phyloP scores from a whole-genome alignment of 2,113 vertebrate genomes.

The Phainopepla nitens region DNA sequence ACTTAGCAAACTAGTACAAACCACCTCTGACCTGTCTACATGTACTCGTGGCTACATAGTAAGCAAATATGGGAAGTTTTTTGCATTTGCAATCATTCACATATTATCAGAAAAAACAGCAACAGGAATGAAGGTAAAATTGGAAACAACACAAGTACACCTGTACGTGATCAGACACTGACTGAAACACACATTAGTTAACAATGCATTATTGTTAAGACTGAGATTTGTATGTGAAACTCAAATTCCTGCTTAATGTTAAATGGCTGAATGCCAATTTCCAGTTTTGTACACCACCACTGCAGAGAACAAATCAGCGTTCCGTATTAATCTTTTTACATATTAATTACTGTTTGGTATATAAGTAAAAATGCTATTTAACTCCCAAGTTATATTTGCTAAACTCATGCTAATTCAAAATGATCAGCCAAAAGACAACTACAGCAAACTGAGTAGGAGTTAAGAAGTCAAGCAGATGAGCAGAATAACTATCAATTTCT shows the following conservation, averaged over 20 bases:
- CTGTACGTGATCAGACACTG: fast-evolving
- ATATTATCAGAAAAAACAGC: neutral
- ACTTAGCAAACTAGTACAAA: neutral
- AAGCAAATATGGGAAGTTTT: neutral
- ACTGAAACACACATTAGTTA: neutral
- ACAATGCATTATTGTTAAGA: neutral
- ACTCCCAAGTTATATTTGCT: neutral
- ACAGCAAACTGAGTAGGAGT: neutral
- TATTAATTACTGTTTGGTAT: neutral
- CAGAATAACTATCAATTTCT: neutral
- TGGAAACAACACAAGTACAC: neutral
- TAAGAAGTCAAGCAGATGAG: neutral
- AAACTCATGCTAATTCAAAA: neutral
- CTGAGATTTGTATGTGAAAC: neutral
- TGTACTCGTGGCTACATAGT: neutral
- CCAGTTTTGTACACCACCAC: neutral
- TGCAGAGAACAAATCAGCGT: neutral
- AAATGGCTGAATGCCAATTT: neutral
- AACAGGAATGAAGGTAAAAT: neutral
- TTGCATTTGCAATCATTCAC: neutral
- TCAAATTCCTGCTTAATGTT: neutral
- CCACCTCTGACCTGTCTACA: neutral
- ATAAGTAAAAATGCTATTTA: neutral
- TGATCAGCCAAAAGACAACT: neutral
- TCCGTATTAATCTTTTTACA: neutral